phyloP scores from a whole-genome alignment of 2,113 vertebrate genomes.

The Beaufortia kweichowensis region DNA sequence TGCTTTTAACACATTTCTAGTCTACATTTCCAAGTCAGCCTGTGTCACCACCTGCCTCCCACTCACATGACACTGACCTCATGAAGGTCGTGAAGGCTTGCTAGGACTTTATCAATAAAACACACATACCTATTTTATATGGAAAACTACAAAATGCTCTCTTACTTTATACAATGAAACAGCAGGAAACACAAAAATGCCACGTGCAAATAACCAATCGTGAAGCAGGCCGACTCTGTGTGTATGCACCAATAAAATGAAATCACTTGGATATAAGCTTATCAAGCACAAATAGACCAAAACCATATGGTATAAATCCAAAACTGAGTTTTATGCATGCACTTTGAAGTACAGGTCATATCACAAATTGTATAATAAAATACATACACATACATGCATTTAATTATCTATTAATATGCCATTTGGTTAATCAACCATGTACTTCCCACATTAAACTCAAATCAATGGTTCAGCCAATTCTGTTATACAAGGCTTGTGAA shows the following conservation, averaged over 20 bases:
- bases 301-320: background rate
- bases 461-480: too few species aligned
- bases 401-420: too few species aligned
- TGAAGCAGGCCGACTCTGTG: background rate
- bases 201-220: conserved; percentile 18
- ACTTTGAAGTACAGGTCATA: too few species aligned
- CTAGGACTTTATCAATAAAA: conserved; percentile 12
- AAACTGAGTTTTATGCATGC: background rate
- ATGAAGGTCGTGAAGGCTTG: background rate
- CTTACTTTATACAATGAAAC: conserved; percentile 23
- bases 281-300: background rate
- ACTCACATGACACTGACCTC: background rate
- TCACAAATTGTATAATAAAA: too few species aligned
- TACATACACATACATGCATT: too few species aligned
- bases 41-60: background rate
- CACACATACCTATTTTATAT: conserved; percentile 25
- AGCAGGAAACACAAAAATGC: background rate
- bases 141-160: conserved; percentile 31
- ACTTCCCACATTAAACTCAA: too few species aligned
- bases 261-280: conserved; percentile 5
- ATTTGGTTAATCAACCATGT: too few species aligned
- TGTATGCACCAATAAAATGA: conserved; percentile 7
- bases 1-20: background rate
- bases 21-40: background rate
- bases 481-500: background rate